phyloP scores from a whole-genome alignment of 2,113 vertebrate genomes.

The Perca fluviatilis region DNA sequence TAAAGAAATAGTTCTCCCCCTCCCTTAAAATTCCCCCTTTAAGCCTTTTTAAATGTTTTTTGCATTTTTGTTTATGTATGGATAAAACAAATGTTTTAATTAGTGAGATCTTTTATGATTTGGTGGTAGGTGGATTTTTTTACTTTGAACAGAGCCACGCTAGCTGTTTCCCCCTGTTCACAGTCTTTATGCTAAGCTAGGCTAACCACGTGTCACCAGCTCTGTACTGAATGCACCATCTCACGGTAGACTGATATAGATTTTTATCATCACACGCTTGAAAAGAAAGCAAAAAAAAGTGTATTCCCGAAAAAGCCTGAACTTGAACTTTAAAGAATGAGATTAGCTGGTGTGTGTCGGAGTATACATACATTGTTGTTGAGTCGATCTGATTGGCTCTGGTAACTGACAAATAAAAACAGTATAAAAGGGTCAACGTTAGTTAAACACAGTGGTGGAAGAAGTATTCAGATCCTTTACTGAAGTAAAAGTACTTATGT shows the following conservation, averaged over 20 bases:
- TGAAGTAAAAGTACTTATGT: too few species aligned
- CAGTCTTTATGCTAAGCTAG: neutral
- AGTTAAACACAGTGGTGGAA: neutral
- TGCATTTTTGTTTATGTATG: neutral
- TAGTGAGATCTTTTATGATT: neutral
- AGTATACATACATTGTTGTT: constrained; percentile 35
- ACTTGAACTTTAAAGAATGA: too few species aligned
- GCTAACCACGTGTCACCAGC: neutral
- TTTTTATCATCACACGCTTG: neutral
- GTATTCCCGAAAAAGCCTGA: neutral
- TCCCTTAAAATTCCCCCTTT: too few species aligned
- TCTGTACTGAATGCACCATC: neutral
- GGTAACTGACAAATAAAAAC: constrained; percentile 63
- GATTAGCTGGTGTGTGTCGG: too few species aligned
- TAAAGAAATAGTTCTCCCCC: neutral
- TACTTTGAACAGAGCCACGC: neutral
- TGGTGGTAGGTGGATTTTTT: neutral
- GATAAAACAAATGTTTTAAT: neutral
- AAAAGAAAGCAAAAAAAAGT: neutral
- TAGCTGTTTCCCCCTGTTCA: neutral
- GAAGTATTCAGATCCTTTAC: too few species aligned
- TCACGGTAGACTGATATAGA: neutral
- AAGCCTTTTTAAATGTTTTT: neutral
- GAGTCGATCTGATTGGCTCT: constrained; percentile 43
- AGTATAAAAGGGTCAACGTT: neutral